Conservation (phyloP, 2,888 invertebrate species). For the Gibbula magus region DNA sequence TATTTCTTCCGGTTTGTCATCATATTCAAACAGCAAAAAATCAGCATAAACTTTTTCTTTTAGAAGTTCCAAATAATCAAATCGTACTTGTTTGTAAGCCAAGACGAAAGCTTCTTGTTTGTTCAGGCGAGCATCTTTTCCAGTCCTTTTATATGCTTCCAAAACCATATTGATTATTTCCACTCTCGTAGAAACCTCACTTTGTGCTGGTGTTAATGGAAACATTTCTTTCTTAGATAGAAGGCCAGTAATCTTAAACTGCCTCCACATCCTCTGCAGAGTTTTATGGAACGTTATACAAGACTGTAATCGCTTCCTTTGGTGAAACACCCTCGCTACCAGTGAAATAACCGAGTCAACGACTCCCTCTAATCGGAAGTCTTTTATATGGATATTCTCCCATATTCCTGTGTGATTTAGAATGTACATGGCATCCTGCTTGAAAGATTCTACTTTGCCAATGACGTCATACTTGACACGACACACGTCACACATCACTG, state of each 20-base stretch:
- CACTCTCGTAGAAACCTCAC: not conserved
- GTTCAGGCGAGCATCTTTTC: not conserved
- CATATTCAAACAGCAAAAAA: not conserved
- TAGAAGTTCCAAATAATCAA: not conserved
- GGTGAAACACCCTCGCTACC: not conserved
- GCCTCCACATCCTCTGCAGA: not conserved
- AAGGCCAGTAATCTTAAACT: not conserved
- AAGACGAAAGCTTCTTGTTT: not conserved
- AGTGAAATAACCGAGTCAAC: not conserved
- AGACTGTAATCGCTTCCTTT: not conserved
- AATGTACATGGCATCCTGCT: constrained; percentile 36
- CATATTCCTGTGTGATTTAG: constrained; percentile 7
- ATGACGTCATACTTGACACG: constrained; percentile 39
- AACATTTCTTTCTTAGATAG: not conserved
- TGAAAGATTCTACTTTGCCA: constrained; percentile 43
- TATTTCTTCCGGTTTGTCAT: not conserved
- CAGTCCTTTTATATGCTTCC: not conserved
- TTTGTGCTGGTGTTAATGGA: not conserved
- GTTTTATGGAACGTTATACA: not conserved
- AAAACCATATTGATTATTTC: not conserved
- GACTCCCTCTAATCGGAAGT: not conserved
- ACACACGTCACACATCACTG: constrained; percentile 40
- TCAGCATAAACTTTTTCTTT: not conserved
- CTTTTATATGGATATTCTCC: not conserved
- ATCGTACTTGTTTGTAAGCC: not conserved